Base-by-base conservation (phyloP, 2,113 vertebrate species). In the Dinomys branickii region DNA sequence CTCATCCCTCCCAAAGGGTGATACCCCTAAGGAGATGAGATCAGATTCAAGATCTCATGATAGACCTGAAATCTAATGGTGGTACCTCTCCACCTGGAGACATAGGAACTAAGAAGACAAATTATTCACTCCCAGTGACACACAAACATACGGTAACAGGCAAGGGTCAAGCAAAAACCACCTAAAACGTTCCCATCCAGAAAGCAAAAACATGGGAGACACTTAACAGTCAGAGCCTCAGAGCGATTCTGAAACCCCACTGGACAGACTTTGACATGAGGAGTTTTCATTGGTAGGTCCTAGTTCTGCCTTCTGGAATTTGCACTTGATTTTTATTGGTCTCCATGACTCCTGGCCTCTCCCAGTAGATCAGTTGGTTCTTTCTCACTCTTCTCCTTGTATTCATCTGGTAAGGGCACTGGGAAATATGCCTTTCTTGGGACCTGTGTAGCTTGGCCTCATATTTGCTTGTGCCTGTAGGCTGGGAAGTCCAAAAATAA, bases 91-190 rank as follows among this genome's bases (percentile, higher is more conserved):
- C 16, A 67, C 24, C 44, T 54, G 28, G n/a, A 92, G 44, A 90
- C 11, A 52, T 13, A 20, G 6, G 24, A 85, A 4, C 38, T 50
- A 47, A 28, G 19, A 85, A 71, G 35, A 41, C 41, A 35, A 69
- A 61, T 33, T 5, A 63, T 6, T 1, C 17, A 22, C 0, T 5
- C 2, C 7, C 13, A 6, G 6, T 19, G 33, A 8, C 10, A 26
- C 9, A 28, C 7, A 24, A 73, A 35, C 1, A 4, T 22, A 26
- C 3, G 33, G 24, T 30, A 26, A 10, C 47, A 2, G 85, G n/a
- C 61, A 1, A 44, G 44, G 81, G 12, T 59, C 19, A 47, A 22
- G 35, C 35, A 52, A 38, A 52, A 38, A 61, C 38, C 5, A 4
- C 56, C 44, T 3, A 16, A 80, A 85, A 28, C 0, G 28, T 75